phyloP scores from a whole-genome alignment of 2,888 invertebrate species.

The Miltochrista miniata region DNA sequence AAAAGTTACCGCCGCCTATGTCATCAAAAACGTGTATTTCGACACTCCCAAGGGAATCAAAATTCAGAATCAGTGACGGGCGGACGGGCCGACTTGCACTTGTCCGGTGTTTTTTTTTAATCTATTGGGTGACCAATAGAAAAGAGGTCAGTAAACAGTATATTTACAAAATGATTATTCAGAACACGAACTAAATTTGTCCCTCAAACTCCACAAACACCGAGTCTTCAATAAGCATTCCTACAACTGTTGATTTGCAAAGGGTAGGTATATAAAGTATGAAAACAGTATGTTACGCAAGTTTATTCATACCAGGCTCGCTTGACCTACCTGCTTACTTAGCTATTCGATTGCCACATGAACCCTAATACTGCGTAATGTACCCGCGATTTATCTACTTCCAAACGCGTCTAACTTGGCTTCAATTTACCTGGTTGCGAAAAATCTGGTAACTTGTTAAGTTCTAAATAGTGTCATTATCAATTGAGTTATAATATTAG shows the following conservation, averaged over 20 bases:
- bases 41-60: too few species aligned
- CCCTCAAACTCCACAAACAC: not conserved
- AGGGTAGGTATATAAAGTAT: slow-evolving; percentile 20
- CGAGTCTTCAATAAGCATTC: slow-evolving; percentile 3
- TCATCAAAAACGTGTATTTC: too few species aligned
- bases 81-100: too few species aligned
- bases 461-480: too few species aligned
- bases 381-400: slow-evolving; percentile 21
- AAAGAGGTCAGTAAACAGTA: not conserved
- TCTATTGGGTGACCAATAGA: too few species aligned
- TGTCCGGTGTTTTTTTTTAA: too few species aligned
- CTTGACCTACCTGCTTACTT: slow-evolving; percentile 28
- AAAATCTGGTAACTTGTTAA: not conserved
- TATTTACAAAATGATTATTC: not conserved
- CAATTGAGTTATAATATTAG: too few species aligned
- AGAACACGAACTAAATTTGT: not conserved
- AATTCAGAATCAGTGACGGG: too few species aligned
- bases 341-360: slow-evolving; percentile 33
- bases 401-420: slow-evolving; percentile 14
- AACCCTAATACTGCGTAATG: slow-evolving; percentile 17
- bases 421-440: slow-evolving; percentile 3
- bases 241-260: slow-evolving; percentile 24
- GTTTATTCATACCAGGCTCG: not conserved
- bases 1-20: too few species aligned
- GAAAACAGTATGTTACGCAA: slow-evolving; percentile 34